These are phyloP conservation scores for Yponomeuta sedellus DNA, from an alignment of 2,888 invertebrate species.

Conservation along the genomic window DNA sequence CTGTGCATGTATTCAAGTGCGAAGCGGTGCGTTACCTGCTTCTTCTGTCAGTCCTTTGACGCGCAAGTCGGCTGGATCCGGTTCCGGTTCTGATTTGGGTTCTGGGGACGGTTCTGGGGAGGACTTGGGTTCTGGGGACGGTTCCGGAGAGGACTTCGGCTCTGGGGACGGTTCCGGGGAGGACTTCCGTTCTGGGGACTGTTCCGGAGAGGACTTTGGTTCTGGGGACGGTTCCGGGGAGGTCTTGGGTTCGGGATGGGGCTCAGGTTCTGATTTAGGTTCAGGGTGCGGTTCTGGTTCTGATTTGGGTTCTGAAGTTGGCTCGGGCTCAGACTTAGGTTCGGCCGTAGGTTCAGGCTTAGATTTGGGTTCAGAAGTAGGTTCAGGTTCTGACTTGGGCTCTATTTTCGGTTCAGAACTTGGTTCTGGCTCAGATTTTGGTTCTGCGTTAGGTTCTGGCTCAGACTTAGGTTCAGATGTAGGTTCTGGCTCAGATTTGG, in stretches of 20 bases:
- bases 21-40: conserved; percentile 55
- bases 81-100: conserved; percentile 46
- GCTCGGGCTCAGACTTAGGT: conserved; percentile 47
- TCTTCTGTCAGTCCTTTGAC: conserved; percentile 71
- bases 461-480: conserved; percentile 45
- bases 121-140: conserved; percentile 51
- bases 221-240: conserved; percentile 52
- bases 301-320: conserved; percentile 48
- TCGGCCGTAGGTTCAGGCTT: conserved; percentile 50
- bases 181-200: conserved; percentile 44
- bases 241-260: conserved; percentile 44
- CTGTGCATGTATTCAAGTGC: conserved; percentile 2
- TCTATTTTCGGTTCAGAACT: conserved; percentile 39
- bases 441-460: conserved; percentile 52
- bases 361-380: conserved; percentile 45
- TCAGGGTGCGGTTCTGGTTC: conserved; percentile 47
- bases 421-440: conserved; percentile 44
- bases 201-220: conserved; percentile 44
- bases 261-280: conserved; percentile 48
- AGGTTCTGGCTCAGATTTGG: conserved; percentile 53
- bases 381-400: conserved; percentile 50
- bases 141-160: conserved; percentile 62
- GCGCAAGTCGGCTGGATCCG: conserved; percentile 64
- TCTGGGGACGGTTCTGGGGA: conserved; percentile 54
- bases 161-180: conserved; percentile 48